Evolutionary conservation across 2,888 invertebrate species (phyloP), one percentile per base, ranked within the genome.

Genomic region (Melieria picta): DNA sequence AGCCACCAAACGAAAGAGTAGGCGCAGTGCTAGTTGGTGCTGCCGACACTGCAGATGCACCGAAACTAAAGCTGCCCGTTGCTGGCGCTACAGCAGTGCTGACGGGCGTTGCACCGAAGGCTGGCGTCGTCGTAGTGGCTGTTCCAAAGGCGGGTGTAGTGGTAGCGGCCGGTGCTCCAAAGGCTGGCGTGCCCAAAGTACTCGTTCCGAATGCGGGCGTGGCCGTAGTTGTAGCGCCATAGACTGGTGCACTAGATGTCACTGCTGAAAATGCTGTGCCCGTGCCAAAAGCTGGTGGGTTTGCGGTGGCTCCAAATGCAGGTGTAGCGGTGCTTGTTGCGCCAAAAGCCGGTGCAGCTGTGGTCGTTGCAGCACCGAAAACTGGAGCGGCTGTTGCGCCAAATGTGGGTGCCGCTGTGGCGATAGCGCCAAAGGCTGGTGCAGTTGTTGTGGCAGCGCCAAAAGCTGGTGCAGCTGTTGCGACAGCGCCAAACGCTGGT

Each of bases 1-100:
- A 74, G 4, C 70, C 75, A 50, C 78, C 79, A 77, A 84, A 71
- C 71, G 80, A 73, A 72, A 83, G 47, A 11, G 77, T 71, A 6
- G 79, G 77, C 4, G 79, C 73, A 57, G 81, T 56, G 70, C 60
- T 76, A 42, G 75, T 68, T 11, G 79, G 58, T 10, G 76, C 57
- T 46, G 71, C 4, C 47, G 72, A 64, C 4, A 74, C 64, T 7
- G 67, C 68, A 4, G 69, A 43, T 0, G 76, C 69, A n/a, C 79
- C 79, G 72, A 82, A 81, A 47, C 77, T 77, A 65, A 80, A 80
- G 52, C 74, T 42, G 4, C 68, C 52, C 7, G 76, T 58, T 9
- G 75, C 42, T 7, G 69, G 43, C 4, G 68, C 13, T 0, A 66
- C 57, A 0, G 76, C 67, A n/a, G 74, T 64, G 56, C 75, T 61